A percentile compares a stretch with the other conserved stretches of the same genome.
Conservation (phyloP, 2,113 vertebrate genomes). For the Alethe diademata region DNA sequence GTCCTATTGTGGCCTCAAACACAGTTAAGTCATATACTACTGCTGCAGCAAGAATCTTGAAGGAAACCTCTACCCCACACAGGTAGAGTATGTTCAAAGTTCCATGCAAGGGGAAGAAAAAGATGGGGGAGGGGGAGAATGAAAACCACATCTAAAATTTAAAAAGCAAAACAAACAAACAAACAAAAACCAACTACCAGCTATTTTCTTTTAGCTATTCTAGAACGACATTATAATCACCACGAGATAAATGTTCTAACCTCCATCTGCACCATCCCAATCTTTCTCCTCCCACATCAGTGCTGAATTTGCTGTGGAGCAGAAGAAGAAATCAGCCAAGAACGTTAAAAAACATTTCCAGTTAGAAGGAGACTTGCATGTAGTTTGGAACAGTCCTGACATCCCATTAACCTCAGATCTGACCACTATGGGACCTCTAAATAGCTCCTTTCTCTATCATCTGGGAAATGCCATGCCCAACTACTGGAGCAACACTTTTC, state of each 20-base stretch:
- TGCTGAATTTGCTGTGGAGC: not conserved
- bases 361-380: not conserved
- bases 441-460: not conserved
- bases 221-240: not conserved
- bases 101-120: not conserved
- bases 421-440: not conserved
- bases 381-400: not conserved
- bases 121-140: not conserved
- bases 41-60: not conserved
- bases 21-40: not conserved
- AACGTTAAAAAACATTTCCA: not conserved
- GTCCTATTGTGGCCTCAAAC: not conserved
- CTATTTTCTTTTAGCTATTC: not conserved
- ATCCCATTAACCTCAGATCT: not conserved
- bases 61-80: not conserved
- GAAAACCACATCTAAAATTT: not conserved
- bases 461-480: not conserved
- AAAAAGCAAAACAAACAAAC: not conserved
- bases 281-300: conserved; percentile 38
- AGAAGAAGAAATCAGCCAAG: not conserved
- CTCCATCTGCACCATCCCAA: conserved; percentile 37
- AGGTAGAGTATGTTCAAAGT: not conserved
- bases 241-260: not conserved
- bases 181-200: not conserved
- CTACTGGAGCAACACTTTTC: not conserved